phyloP scores from a whole-genome alignment of 2,888 invertebrate species.

The Ennomos quercinarius region DNA sequence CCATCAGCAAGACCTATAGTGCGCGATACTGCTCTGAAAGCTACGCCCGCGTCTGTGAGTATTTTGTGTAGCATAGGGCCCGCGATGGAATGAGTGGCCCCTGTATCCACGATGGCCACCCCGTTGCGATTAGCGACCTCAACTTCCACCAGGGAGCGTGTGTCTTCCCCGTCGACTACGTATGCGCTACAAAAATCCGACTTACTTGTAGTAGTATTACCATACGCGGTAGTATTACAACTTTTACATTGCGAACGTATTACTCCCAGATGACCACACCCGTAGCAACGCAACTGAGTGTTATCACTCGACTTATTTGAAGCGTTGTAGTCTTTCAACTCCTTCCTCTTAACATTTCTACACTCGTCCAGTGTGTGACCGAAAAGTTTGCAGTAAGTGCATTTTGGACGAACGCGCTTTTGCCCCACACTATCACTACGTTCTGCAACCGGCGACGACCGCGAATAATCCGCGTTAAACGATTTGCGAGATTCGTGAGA shows the following conservation, averaged over 20 bases:
- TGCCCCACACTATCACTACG: not conserved
- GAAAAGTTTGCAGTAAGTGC: conserved; percentile 1
- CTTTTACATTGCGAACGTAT: not conserved
- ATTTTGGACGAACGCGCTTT: not conserved
- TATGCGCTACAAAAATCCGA: too few relatives aligned
- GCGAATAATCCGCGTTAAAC: too few relatives aligned
- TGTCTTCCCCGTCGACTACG: too few relatives aligned
- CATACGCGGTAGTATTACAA: not conserved
- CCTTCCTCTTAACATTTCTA: not conserved
- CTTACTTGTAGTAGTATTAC: too few relatives aligned
- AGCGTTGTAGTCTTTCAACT: not conserved
- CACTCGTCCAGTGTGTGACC: conserved; percentile 1
- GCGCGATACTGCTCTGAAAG: not conserved
- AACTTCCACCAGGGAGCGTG: too few relatives aligned
- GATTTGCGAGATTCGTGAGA: not conserved
- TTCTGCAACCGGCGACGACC: not conserved
- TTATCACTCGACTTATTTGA: not conserved
- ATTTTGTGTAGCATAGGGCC: not conserved
- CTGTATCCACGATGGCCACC: too few relatives aligned
- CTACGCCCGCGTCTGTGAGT: not conserved
- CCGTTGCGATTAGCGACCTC: too few relatives aligned
- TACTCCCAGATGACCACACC: conserved; percentile 6
- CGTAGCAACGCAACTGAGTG: conserved; percentile 3
- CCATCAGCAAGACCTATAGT: not conserved
- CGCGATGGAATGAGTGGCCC: too few relatives aligned